phyloP scores from a whole-genome alignment of 2,797 vertebrate genomes.

The Lerista edwardsae region DNA sequence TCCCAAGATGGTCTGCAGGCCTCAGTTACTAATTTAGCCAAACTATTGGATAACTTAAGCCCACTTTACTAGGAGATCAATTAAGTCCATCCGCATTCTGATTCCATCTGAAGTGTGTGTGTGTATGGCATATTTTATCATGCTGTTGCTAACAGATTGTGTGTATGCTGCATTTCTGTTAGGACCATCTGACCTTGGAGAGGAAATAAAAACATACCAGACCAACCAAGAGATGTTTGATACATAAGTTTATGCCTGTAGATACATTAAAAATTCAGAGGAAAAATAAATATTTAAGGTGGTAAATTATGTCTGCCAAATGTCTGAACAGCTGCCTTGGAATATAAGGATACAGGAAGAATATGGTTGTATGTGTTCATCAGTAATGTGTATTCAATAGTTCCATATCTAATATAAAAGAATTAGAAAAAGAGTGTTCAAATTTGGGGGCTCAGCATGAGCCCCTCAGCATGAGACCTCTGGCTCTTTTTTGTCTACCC shows the following conservation, averaged over 20 bases:
- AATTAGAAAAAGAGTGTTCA: constrained; percentile 2
- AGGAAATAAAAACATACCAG: constrained; percentile 82
- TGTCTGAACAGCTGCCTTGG: constrained; percentile 80
- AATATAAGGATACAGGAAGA: constrained; percentile 74
- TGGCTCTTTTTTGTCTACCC: not conserved
- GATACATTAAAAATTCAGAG: constrained; percentile 82
- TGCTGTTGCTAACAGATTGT: constrained; percentile 77
- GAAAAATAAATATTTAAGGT: constrained; percentile 84
- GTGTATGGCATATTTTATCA: constrained; percentile 73
- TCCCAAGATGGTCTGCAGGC: not conserved
- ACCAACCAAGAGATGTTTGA: constrained; percentile 82
- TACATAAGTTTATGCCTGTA: constrained; percentile 78
- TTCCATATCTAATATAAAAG: constrained; percentile 54
- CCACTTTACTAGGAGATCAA: constrained; percentile 45
- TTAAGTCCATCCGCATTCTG: constrained; percentile 72
- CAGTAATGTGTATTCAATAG: constrained; percentile 58
- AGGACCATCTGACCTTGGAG: constrained; percentile 83
- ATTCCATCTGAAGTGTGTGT: constrained; percentile 75
- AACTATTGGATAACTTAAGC: not conserved
- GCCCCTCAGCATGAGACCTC: too few species aligned
- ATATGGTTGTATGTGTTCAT: constrained; percentile 73
- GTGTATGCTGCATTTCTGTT: constrained; percentile 81
- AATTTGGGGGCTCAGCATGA: constrained; percentile 19
- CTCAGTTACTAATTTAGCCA: not conserved
- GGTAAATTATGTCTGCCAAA: constrained; percentile 82